Evolutionary conservation across 1,140 invertebrate genomes (phyloP).

Genomic region (Brachionus plicatilis): DNA sequence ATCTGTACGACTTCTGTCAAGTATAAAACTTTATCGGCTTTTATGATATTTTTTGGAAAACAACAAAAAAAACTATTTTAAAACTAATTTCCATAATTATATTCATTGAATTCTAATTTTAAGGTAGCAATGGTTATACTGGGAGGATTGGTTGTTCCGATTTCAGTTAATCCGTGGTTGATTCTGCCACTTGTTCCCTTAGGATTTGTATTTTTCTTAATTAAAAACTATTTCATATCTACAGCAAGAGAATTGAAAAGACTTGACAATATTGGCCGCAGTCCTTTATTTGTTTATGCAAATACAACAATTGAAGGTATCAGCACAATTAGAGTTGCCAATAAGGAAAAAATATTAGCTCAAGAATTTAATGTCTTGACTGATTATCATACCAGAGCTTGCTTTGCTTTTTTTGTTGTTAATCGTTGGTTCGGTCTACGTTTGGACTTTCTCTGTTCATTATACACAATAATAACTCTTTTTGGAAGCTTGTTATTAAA

Average conservation of each 20-base stretch:
- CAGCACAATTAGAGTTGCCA: slow-evolving; percentile 78
- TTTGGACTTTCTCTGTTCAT: slow-evolving; percentile 64
- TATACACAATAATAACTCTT: slow-evolving; percentile 27
- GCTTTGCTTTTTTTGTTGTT: slow-evolving; percentile 68
- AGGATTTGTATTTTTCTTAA: slow-evolving; percentile 65
- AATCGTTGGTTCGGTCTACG: slow-evolving; percentile 77
- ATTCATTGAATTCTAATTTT: slow-evolving; percentile 43
- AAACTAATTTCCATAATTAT: background rate
- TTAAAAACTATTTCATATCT: slow-evolving; percentile 71
- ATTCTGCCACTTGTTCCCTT: slow-evolving; percentile 63
- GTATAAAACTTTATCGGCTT: slow-evolving; percentile 41
- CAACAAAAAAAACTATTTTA: too few relatives aligned
- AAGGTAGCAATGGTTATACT: slow-evolving; percentile 68
- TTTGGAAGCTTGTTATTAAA: slow-evolving; percentile 28
- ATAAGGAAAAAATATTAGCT: slow-evolving; percentile 60
- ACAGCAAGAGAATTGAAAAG: slow-evolving; percentile 75
- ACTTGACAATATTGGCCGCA: slow-evolving; percentile 45
- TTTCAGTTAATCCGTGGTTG: slow-evolving; percentile 70
- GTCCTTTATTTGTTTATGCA: slow-evolving; percentile 76
- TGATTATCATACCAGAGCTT: slow-evolving; percentile 59
- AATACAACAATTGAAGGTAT: slow-evolving; percentile 80
- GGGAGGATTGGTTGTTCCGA: slow-evolving; percentile 70
- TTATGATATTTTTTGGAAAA: too few relatives aligned
- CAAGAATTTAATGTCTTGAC: slow-evolving; percentile 66
- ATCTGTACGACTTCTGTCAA: slow-evolving; percentile 68